A percentile compares a stretch with the other conserved stretches of the same genome.
Conservation (phyloP, 37 sponge, comb jelly and placozoan genomes). For the Geodia barretti region DNA sequence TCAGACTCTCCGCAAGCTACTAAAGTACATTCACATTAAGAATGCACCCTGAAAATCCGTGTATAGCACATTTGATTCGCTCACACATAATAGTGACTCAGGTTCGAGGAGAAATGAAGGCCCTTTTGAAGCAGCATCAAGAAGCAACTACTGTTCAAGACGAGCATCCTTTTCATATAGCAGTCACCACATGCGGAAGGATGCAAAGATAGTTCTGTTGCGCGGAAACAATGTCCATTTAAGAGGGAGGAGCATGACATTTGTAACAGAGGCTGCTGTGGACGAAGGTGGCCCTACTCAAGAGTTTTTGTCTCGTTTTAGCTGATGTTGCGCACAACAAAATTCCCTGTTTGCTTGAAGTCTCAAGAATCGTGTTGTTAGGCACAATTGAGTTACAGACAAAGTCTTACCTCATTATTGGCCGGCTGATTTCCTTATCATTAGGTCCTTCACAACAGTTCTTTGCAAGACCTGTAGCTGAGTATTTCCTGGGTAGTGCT, state of each 20-base stretch:
- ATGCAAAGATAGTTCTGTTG: not conserved
- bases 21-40: too few species aligned
- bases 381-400: not conserved
- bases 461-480: not conserved
- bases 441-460: not conserved
- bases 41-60: too few species aligned
- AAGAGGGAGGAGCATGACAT: not conserved
- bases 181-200: not conserved
- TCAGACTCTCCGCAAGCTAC: too few species aligned
- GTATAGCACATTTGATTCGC: too few species aligned
- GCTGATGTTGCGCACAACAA: too few species aligned
- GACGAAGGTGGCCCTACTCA: slow-evolving; percentile 1
- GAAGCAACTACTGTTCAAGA: not conserved
- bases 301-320: too few species aligned
- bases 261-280: not conserved
- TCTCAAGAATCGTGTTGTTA: not conserved
- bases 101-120: not conserved
- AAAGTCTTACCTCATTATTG: not conserved
- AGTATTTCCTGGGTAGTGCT: not conserved
- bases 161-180: not conserved
- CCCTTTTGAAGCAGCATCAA: not conserved
- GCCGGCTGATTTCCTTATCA: not conserved
- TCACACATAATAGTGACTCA: too few species aligned
- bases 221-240: not conserved
- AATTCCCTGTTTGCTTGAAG: not conserved